phyloP scores from a whole-genome alignment of 2,113 vertebrate genomes.

The Pao palembangensis region DNA sequence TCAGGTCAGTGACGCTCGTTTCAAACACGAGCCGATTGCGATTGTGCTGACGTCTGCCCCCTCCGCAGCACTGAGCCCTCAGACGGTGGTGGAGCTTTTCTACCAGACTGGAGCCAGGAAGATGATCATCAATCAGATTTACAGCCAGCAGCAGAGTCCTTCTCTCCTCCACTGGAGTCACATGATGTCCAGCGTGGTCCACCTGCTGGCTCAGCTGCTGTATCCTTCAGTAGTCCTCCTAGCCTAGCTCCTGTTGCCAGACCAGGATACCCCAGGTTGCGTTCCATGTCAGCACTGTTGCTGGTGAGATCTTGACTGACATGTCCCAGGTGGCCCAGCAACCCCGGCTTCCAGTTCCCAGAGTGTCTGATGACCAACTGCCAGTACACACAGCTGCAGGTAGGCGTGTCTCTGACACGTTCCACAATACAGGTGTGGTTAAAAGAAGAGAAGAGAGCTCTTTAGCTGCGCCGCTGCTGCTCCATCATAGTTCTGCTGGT shows the following conservation, averaged over 20 bases:
- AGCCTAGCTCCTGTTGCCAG: not conserved
- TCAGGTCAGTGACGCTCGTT: constrained; percentile 73
- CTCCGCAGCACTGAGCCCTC: constrained; percentile 78
- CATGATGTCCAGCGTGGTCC: constrained; percentile 78
- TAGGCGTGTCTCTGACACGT: constrained; percentile 51
- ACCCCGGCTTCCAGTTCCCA: constrained; percentile 86
- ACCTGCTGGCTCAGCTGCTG: constrained; percentile 85
- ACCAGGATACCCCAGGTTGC: no score
- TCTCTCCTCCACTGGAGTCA: constrained; percentile 82
- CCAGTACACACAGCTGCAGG: constrained; percentile 93
- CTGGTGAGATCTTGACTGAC: constrained; percentile 68
- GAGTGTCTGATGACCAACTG: constrained; percentile 94
- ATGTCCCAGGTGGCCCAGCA: constrained; percentile 86
- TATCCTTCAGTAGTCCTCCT: constrained; percentile 77
- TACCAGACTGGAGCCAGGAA: constrained; percentile 87
- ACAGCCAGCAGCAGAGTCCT: constrained; percentile 73
- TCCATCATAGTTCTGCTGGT: no score
- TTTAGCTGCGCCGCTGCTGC: no score
- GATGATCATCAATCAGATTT: constrained; percentile 82
- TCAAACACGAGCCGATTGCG: not conserved
- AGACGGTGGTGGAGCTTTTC: constrained; percentile 91
- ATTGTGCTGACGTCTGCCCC: not conserved
- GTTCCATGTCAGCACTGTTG: no score
- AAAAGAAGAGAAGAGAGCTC: no score
- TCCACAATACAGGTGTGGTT: no score